phyloP scores from a whole-genome alignment of 1,140 invertebrate species.

The Drosophila rufa region DNA sequence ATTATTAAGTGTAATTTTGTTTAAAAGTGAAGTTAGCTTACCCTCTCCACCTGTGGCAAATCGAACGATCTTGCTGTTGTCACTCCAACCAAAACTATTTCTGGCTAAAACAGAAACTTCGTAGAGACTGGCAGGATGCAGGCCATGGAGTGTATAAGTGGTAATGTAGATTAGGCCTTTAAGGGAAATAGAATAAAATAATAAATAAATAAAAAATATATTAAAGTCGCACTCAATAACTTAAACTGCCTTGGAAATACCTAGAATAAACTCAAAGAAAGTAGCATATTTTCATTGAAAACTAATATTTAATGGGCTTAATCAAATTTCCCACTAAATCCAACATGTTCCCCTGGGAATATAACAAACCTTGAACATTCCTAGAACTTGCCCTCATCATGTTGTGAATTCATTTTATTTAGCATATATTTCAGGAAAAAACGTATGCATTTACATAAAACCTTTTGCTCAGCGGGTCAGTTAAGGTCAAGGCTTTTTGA shows the following conservation, averaged over 20 bases:
- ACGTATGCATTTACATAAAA: background rate
- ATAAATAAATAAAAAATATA: background rate
- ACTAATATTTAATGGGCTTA: too few species aligned
- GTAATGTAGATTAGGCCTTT: slow-evolving; percentile 88
- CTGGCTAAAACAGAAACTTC: slow-evolving; percentile 89
- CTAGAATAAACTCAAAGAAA: background rate
- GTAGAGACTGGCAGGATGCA: slow-evolving; percentile 88
- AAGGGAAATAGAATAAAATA: background rate
- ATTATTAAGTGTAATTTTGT: too few species aligned
- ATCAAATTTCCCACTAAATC: too few species aligned
- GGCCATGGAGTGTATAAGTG: slow-evolving; percentile 88
- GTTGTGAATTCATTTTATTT: background rate
- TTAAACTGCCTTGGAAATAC: background rate
- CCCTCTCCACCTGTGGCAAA: slow-evolving; percentile 89
- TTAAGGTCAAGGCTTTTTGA: slow-evolving; percentile 2
- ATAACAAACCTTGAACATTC: background rate
- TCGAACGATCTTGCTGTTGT: slow-evolving; percentile 87
- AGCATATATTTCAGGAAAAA: background rate
- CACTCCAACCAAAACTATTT: slow-evolving; percentile 90
- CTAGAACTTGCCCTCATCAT: background rate
- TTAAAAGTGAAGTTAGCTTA: slow-evolving; percentile 67
- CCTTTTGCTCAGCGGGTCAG: background rate
- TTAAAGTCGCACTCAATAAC: too few species aligned
- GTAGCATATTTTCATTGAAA: too few species aligned
- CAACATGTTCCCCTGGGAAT: background rate